Conservation (phyloP, 2,888 invertebrate genomes). For the Entomobrya multifasciata region DNA sequence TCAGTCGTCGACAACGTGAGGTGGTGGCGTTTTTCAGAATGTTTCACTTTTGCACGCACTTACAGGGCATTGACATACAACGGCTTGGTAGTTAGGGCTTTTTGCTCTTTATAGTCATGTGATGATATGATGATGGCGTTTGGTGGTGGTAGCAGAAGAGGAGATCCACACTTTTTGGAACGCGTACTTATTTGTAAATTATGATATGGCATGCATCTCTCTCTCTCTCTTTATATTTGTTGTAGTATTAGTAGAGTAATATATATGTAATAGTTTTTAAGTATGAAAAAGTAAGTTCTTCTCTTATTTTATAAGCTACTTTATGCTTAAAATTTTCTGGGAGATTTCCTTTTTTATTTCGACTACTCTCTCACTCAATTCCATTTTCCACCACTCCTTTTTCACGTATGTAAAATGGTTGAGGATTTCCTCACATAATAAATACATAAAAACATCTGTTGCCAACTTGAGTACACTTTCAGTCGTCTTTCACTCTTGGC, state of each 20-base stretch:
- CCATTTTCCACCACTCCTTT: background rate
- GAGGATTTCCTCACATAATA: constrained; percentile 11
- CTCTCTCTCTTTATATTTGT: too few species aligned
- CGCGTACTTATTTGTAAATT: constrained; percentile 26
- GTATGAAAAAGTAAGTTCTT: background rate
- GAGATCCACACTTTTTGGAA: background rate
- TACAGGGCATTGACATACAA: constrained; percentile 23
- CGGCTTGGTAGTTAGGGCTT: background rate
- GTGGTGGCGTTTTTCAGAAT: constrained; percentile 12
- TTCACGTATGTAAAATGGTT: background rate
- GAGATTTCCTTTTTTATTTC: background rate
- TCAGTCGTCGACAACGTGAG: background rate
- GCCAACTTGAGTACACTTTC: constrained; percentile 28
- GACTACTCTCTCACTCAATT: background rate
- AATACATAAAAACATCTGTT: constrained; percentile 45
- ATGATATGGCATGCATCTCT: too few species aligned
- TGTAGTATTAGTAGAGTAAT: background rate
- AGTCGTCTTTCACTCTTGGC: constrained; percentile 5
- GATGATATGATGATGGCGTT: background rate
- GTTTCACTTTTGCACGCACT: constrained; percentile 41
- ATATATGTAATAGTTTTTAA: background rate
- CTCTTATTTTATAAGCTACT: background rate
- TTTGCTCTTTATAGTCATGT: background rate
- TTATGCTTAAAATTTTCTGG: background rate
- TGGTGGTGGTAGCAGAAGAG: background rate